These are phyloP conservation scores for Bradynema listronoti DNA, from an alignment of 1,140 invertebrate genomes.

Conservation along the genomic window DNA sequence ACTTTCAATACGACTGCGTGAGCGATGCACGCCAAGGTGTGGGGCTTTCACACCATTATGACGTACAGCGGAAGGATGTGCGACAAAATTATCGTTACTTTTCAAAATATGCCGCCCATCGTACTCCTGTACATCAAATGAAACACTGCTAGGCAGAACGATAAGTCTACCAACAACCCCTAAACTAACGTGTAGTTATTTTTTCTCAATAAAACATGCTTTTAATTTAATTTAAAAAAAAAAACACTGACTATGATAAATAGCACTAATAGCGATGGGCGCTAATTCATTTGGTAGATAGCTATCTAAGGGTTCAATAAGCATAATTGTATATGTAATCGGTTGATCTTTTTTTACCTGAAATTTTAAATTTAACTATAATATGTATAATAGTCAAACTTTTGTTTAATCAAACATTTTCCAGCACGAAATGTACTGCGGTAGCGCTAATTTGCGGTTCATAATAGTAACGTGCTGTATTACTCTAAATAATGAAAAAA, in stretches of 20 bases:
- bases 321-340: not conserved
- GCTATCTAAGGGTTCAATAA: conserved; percentile 18
- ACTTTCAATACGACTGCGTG: not conserved
- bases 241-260: conserved; percentile 14
- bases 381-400: not conserved
- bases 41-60: not conserved
- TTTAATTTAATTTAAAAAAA: conserved; percentile 1
- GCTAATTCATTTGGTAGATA: conserved; percentile 24
- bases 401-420: conserved; percentile 20
- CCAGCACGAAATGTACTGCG: conserved; percentile 37
- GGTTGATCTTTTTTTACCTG: not conserved
- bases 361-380: not conserved
- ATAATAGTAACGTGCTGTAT: conserved; percentile 2
- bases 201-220: not conserved
- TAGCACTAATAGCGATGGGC: conserved; percentile 30
- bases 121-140: conserved; percentile 9
- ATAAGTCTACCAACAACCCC: conserved; percentile 31
- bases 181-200: conserved; percentile 4
- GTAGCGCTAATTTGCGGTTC: conserved; percentile 25
- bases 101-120: not conserved
- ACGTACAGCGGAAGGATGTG: not conserved
- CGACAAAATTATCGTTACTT: not conserved
- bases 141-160: conserved; percentile 19
- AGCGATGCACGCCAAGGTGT: not conserved
- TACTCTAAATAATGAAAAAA: conserved; percentile 24